Conservation (phyloP, 1,140 invertebrate genomes). For the Matsumurasca onukii region DNA sequence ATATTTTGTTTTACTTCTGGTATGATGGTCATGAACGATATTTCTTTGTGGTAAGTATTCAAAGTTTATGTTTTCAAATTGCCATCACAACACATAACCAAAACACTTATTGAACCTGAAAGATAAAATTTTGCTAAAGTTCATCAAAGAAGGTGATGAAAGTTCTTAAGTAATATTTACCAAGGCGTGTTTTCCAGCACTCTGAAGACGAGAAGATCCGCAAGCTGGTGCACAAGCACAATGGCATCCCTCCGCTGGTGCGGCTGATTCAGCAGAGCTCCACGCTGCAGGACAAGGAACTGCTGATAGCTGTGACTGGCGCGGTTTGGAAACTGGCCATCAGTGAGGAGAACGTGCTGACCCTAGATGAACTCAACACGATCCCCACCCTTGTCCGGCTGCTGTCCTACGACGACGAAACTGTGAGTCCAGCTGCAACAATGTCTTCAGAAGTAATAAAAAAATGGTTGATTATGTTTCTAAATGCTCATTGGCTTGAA, state of each 20-base stretch:
- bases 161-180: not conserved
- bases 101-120: not conserved
- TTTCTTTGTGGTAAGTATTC: no score
- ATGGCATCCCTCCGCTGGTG: slow-evolving; percentile 81
- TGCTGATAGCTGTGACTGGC: slow-evolving; percentile 83
- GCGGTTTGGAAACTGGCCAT: slow-evolving; percentile 92
- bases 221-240: slow-evolving; percentile 76
- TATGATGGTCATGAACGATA: no score
- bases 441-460: no score
- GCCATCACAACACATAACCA: not conserved
- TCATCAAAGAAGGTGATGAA: not conserved
- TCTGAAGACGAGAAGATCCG: slow-evolving; percentile 78
- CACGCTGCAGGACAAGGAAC: slow-evolving; percentile 65
- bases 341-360: slow-evolving; percentile 74
- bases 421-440: no score
- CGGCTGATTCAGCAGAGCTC: slow-evolving; percentile 65
- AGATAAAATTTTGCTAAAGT: no score
- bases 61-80: not conserved
- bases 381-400: slow-evolving; percentile 68
- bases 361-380: slow-evolving; percentile 68
- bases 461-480: no score
- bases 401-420: slow-evolving; percentile 73
- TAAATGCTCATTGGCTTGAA: no score
- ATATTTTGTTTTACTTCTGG: no score
- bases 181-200: slow-evolving; percentile 53